Evolutionary conservation across 2,797 vertebrate species (phyloP).

Genomic region (Xyrichtys novacula): DNA sequence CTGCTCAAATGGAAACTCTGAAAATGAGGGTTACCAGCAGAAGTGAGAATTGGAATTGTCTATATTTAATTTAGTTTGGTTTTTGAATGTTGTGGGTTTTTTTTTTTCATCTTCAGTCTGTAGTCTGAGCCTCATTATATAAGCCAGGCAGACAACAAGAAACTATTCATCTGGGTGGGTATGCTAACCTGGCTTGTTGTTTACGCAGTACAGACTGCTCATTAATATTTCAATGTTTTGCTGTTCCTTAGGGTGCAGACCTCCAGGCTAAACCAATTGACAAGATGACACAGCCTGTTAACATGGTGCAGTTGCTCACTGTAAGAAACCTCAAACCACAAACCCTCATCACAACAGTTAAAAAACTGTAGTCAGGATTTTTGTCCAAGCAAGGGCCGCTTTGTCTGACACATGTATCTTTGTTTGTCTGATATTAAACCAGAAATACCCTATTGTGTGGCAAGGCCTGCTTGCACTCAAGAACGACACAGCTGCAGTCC

Average conservation of each 20-base stretch:
- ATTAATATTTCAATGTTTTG: constrained; percentile 13
- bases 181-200: not conserved
- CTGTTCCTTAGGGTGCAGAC: constrained; percentile 85
- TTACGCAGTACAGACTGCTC: not conserved
- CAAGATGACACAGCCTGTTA: constrained; percentile 91
- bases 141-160: not conserved
- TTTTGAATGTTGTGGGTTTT: no score
- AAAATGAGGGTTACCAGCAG: no score
- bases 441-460: constrained; percentile 99
- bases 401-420: constrained; percentile 33
- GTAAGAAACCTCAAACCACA: no score
- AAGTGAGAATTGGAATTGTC: no score
- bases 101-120: not conserved
- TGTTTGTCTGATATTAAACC: constrained; percentile 52
- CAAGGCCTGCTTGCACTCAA: constrained; percentile 97
- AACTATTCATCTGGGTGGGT: not conserved
- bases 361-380: constrained; percentile 13
- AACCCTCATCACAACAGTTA: not conserved
- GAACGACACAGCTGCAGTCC: constrained; percentile 97
- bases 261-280: constrained; percentile 85
- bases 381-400: constrained; percentile 1
- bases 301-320: constrained; percentile 97
- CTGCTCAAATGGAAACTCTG: no score
- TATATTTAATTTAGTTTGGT: no score
- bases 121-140: not conserved